Evolutionary conservation across 2,113 vertebrate genomes (phyloP).

Genomic region (Poeciliopsis turrubarensis): DNA sequence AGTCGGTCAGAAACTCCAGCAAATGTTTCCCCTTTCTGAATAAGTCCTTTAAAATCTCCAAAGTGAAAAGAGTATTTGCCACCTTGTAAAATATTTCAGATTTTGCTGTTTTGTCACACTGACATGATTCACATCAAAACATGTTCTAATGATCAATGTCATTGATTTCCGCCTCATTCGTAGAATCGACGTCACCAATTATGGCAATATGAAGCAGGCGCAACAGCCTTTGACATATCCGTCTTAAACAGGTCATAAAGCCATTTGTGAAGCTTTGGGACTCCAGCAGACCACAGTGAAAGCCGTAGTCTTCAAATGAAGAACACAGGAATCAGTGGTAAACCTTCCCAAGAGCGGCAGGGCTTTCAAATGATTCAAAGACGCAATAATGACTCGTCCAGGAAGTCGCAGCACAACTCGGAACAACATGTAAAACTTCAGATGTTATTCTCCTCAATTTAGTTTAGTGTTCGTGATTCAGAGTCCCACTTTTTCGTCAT

Average conservation of each 20-base stretch:
- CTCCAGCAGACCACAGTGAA: not conserved
- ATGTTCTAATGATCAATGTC: not conserved
- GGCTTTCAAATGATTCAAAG: not conserved
- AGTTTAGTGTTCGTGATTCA: not conserved
- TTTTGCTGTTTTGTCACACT: not conserved
- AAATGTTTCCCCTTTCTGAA: not conserved
- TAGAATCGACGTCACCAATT: not conserved
- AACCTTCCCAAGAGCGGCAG: not conserved
- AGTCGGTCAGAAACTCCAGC: not conserved
- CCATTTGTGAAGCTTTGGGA: not conserved
- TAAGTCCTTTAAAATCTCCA: not conserved
- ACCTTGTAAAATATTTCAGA: not conserved
- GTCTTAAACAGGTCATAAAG: not conserved
- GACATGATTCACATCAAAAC: not conserved
- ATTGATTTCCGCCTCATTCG: not conserved
- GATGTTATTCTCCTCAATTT: not conserved
- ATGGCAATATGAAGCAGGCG: not conserved
- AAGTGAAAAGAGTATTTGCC: not conserved
- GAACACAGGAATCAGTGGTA: not conserved
- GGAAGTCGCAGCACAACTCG: too few species aligned
- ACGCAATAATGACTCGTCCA: not conserved
- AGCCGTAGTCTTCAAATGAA: not conserved
- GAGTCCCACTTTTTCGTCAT: too few species aligned
- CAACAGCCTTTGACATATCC: not conserved
- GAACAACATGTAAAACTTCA: not conserved